phyloP scores from a whole-genome alignment of 2,888 invertebrate species.

The Diarsia dahlii region DNA sequence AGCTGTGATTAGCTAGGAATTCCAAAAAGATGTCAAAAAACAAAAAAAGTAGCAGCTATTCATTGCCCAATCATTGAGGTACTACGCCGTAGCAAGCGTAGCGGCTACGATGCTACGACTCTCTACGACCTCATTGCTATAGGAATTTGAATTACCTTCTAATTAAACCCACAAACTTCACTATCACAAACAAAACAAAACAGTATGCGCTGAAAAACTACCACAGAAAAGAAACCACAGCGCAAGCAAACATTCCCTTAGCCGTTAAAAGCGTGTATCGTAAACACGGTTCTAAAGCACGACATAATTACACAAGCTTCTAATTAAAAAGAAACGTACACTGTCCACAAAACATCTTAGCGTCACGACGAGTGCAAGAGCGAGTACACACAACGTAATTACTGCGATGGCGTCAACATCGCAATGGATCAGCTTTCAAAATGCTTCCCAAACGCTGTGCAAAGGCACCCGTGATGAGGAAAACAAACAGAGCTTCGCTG shows the following conservation, averaged over 20 bases:
- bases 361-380: slow-evolving; percentile 34
- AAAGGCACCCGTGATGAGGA: slow-evolving; percentile 79
- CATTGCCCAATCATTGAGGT: background rate
- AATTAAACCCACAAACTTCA: background rate
- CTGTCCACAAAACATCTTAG: slow-evolving; percentile 55
- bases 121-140: background rate
- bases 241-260: slow-evolving; percentile 12
- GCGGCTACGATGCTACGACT: background rate
- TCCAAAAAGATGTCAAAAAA: background rate
- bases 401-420: slow-evolving; percentile 70
- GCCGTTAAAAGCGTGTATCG: slow-evolving; percentile 14
- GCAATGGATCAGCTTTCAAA: slow-evolving; percentile 76
- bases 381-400: slow-evolving; percentile 67
- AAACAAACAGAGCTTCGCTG: slow-evolving; percentile 79
- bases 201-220: background rate
- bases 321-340: slow-evolving; percentile 56
- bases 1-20: slow-evolving; percentile 19
- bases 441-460: slow-evolving; percentile 78
- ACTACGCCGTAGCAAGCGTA: slow-evolving; percentile 26
- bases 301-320: slow-evolving; percentile 31
- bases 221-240: background rate
- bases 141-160: slow-evolving; percentile 1
- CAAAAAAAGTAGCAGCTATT: background rate
- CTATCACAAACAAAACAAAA: background rate
- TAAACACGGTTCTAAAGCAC: slow-evolving; percentile 25